Conservation (phyloP, 2,888 invertebrate genomes). For the Cantharis lateralis region DNA sequence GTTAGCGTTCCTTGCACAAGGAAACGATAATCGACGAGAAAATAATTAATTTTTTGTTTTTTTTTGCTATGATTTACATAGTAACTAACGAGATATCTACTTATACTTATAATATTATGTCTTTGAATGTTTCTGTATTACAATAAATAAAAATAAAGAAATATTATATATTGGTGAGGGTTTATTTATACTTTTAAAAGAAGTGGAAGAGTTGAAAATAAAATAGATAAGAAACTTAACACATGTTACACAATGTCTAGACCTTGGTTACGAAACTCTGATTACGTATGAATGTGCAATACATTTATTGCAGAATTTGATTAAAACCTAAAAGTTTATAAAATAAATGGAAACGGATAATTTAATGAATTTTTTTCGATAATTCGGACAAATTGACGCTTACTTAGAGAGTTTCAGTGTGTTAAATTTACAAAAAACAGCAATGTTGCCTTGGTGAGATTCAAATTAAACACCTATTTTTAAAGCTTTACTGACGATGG, state of each 20-base stretch:
- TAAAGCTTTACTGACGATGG: too few species aligned
- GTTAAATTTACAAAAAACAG: too few species aligned
- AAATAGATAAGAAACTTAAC: neutral
- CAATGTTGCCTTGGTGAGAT: too few species aligned
- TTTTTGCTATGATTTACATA: neutral
- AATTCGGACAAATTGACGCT: too few species aligned
- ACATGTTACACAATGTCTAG: neutral
- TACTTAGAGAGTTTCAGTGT: too few species aligned
- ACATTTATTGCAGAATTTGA: too few species aligned
- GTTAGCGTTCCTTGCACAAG: neutral
- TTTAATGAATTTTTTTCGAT: too few species aligned
- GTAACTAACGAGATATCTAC: neutral
- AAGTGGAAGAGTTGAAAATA: neutral
- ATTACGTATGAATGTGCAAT: too few species aligned
- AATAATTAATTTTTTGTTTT: neutral
- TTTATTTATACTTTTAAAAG: neutral
- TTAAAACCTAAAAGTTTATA: too few species aligned
- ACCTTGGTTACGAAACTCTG: neutral
- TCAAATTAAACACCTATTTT: too few species aligned
- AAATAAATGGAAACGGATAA: too few species aligned
- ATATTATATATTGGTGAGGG: neutral
- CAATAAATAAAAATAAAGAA: neutral
- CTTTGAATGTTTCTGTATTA: neutral
- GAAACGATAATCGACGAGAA: neutral
- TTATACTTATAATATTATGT: neutral